Percentiles rank a stretch among this genome's conserved stretches.
phyloP scores from a whole-genome alignment of 2,113 vertebrate species.

The Herpailurus yagouaroundi region DNA sequence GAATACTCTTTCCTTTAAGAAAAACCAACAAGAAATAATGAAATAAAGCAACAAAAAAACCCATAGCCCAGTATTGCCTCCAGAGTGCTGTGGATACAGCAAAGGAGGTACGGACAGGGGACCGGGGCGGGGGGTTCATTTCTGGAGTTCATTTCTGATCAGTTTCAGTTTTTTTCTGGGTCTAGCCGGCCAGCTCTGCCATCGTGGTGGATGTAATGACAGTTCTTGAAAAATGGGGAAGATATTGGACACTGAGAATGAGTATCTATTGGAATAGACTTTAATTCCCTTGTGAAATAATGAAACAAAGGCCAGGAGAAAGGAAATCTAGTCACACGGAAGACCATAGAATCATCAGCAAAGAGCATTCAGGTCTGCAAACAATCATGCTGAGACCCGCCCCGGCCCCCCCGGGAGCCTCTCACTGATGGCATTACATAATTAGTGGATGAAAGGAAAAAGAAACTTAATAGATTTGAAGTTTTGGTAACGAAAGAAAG shows the following conservation, averaged over 20 bases:
- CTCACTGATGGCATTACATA: slow-evolving; percentile 40
- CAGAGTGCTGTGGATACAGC: neutral
- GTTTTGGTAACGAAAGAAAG: slow-evolving; percentile 15
- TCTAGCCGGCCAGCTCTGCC: neutral
- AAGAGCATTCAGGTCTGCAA: slow-evolving; percentile 43
- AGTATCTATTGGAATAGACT: slow-evolving; percentile 41
- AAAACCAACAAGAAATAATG: neutral
- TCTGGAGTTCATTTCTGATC: neutral
- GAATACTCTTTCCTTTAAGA: neutral
- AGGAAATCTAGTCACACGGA: slow-evolving; percentile 32
- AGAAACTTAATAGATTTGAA: slow-evolving; percentile 46
- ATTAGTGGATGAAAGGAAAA: slow-evolving; percentile 34
- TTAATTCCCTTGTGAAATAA: slow-evolving; percentile 63
- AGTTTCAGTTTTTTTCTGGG: neutral
- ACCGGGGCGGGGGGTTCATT: neutral
- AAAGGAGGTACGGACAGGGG: neutral
- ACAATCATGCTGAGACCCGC: neutral
- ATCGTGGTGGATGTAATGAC: neutral
- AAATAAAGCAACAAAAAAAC: neutral
- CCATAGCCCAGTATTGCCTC: neutral
- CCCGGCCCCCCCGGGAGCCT: neutral
- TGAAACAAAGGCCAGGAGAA: slow-evolving; percentile 28
- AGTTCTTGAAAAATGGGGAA: slow-evolving; percentile 55
- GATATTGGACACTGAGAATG: slow-evolving; percentile 5
- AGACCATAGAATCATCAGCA: slow-evolving; percentile 30